Percentiles rank a stretch among this genome's conserved stretches.
phyloP scores from a whole-genome alignment of 2,113 vertebrate genomes.

The Elachura formosa region DNA sequence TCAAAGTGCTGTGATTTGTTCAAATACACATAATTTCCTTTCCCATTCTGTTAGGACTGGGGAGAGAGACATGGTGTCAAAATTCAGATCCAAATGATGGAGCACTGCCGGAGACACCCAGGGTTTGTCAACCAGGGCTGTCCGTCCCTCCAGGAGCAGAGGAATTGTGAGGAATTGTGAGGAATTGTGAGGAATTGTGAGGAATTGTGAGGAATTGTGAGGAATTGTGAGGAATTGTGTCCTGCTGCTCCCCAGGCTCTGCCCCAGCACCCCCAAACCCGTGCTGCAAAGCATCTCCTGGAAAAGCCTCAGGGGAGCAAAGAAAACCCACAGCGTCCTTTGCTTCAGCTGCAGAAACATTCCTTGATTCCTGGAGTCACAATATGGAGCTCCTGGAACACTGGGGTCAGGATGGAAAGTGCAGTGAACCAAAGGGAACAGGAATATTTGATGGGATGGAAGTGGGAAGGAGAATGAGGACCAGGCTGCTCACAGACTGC shows the following conservation, averaged over 20 bases:
- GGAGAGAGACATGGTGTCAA: neutral
- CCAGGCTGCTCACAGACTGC: neutral
- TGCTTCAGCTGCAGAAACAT: neutral
- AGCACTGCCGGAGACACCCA: neutral
- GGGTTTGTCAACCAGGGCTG: neutral
- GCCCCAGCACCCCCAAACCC: neutral
- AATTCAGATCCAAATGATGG: neutral
- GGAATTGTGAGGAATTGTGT: neutral
- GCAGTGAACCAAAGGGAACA: neutral
- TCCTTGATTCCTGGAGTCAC: neutral
- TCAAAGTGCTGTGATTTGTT: neutral
- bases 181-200: neutral
- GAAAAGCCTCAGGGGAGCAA: neutral
- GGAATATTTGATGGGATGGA: neutral
- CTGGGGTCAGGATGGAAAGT: neutral
- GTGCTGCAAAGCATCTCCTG: neutral
- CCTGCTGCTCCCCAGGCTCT: neutral
- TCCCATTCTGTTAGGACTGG: neutral
- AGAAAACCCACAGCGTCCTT: accelerated
- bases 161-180: neutral
- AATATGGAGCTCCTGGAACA: neutral
- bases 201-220: no score
- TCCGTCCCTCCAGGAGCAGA: accelerated
- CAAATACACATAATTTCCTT: neutral
- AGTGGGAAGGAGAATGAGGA: neutral